A percentile compares a stretch with the other conserved stretches of the same genome.
phyloP scores from a whole-genome alignment of 2,888 invertebrate species.

The Eucriotettix oculatus region DNA sequence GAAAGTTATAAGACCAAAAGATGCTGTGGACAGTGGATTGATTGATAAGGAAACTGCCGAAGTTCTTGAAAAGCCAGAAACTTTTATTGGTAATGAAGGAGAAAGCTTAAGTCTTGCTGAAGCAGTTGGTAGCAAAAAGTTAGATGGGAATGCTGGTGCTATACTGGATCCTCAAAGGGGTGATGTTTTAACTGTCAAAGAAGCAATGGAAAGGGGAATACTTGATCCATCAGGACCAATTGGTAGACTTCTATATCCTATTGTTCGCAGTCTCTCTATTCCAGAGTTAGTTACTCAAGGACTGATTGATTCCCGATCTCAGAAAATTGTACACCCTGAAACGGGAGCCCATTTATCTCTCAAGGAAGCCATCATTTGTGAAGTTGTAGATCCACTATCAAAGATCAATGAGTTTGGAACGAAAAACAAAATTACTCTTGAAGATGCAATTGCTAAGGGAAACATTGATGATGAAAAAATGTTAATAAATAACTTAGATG shows the following conservation, averaged over 20 bases:
- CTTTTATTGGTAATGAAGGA: slow-evolving; percentile 38
- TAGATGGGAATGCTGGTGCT: slow-evolving; percentile 57
- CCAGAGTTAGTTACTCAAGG: slow-evolving; percentile 77
- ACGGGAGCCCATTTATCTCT: slow-evolving; percentile 62
- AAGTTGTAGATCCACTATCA: slow-evolving; percentile 71
- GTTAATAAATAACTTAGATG: slow-evolving; percentile 41
- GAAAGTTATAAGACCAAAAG: slow-evolving; percentile 53
- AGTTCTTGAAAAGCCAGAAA: slow-evolving; percentile 43
- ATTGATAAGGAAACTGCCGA: slow-evolving; percentile 61
- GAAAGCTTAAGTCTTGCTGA: slow-evolving; percentile 53
- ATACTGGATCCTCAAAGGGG: slow-evolving; percentile 73
- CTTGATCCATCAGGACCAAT: slow-evolving; percentile 54
- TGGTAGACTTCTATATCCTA: slow-evolving; percentile 59
- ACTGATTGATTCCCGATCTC: slow-evolving; percentile 52
- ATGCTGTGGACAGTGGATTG: slow-evolving; percentile 62
- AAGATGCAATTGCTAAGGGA: slow-evolving; percentile 55
- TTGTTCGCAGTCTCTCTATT: slow-evolving; percentile 64
- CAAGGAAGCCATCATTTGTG: slow-evolving; percentile 71
- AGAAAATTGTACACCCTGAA: slow-evolving; percentile 74
- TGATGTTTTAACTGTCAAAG: slow-evolving; percentile 58
- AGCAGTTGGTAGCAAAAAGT: slow-evolving; percentile 49
- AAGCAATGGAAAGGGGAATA: slow-evolving; percentile 71
- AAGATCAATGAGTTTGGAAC: slow-evolving; percentile 44
- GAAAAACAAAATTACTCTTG: slow-evolving; percentile 49
- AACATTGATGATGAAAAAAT: slow-evolving; percentile 55